Conservation (phyloP, 2,888 invertebrate genomes). For the Eristalis arbustorum region DNA sequence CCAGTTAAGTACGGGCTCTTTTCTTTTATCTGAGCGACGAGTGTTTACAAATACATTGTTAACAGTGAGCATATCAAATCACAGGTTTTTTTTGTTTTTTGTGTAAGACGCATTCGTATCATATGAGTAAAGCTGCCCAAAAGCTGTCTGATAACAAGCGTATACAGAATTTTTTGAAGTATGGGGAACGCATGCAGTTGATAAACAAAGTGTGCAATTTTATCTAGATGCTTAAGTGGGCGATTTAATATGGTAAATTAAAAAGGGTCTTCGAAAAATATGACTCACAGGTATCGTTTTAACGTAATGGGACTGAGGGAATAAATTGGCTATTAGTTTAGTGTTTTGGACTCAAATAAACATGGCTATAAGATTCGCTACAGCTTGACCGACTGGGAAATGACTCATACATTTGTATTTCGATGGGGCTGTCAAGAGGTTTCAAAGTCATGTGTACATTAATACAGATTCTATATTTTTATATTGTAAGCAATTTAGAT, state of each 20-base stretch:
- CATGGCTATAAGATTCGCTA: no score
- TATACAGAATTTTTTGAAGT: not conserved
- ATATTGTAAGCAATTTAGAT: no score
- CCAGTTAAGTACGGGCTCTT: not conserved
- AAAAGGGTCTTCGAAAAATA: no score
- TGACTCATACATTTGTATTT: no score
- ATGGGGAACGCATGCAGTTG: not conserved
- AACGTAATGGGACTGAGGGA: no score
- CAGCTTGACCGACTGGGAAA: no score
- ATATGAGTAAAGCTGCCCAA: not conserved
- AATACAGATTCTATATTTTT: no score
- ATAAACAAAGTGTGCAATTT: not conserved
- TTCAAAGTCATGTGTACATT: no score
- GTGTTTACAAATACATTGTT: not conserved
- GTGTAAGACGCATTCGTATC: not conserved
- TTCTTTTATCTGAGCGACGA: not conserved
- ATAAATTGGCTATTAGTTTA: not conserved
- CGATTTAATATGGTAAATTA: not conserved
- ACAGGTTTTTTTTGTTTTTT: not conserved
- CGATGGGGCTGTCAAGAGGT: no score
- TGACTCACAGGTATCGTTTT: no score
- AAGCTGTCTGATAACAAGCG: not conserved
- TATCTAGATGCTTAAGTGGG: not conserved
- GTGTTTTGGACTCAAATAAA: no score
- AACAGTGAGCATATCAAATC: not conserved